Evolutionary conservation across 2,113 vertebrate species (phyloP).

Genomic region (Scopus umbretta): DNA sequence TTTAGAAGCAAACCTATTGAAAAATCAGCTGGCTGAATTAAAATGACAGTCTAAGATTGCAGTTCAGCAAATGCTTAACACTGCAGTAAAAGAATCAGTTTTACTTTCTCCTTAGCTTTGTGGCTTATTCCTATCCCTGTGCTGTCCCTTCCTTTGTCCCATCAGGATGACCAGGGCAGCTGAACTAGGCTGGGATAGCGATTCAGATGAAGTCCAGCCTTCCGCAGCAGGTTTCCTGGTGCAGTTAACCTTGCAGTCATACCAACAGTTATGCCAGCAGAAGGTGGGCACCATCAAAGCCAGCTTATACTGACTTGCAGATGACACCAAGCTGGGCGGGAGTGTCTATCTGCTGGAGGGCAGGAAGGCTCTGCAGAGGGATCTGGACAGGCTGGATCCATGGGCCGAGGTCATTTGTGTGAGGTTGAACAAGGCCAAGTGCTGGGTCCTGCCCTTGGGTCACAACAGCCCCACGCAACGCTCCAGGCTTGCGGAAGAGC

Average conservation of each 20-base stretch:
- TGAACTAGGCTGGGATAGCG: background rate
- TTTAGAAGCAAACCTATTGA: background rate
- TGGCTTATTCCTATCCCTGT: background rate
- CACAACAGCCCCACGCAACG: too few species aligned
- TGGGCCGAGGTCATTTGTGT: too few species aligned
- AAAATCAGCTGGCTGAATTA: background rate
- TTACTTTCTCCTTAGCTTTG: background rate
- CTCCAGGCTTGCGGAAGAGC: too few species aligned
- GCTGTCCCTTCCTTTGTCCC: background rate
- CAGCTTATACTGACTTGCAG: background rate
- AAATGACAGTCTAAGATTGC: background rate
- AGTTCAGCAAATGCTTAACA: background rate
- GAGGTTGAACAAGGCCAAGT: too few species aligned
- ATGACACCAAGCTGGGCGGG: too few species aligned
- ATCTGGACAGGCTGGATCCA: too few species aligned
- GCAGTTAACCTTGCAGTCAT: background rate
- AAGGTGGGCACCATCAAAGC: background rate
- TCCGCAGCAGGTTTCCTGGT: background rate
- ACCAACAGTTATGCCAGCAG: background rate
- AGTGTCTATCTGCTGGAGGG: too few species aligned
- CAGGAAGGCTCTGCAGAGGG: too few species aligned
- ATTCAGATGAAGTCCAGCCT: background rate
- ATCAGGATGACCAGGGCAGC: background rate
- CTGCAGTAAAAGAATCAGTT: background rate
- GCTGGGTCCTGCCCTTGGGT: too few species aligned